Conservation (phyloP, 53 echinoderm and acorn worm species). For the Luidia sarsii region DNA sequence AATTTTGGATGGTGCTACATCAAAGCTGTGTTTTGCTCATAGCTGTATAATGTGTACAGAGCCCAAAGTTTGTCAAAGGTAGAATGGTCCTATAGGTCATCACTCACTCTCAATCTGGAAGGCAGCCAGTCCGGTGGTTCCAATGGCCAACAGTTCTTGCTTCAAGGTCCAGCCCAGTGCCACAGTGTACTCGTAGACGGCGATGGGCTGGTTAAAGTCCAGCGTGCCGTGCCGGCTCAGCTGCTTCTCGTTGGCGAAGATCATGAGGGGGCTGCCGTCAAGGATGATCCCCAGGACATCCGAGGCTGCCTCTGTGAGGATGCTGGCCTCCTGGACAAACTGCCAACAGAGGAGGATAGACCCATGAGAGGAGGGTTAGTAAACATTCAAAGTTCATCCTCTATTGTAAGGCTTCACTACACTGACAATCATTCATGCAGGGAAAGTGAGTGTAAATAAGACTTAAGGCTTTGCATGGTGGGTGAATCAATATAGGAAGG, state of each 20-base stretch:
- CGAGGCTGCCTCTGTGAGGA: conserved; percentile 18
- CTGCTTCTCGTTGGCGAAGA: conserved; percentile 41
- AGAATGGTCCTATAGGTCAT: no score
- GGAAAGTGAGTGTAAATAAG: no score
- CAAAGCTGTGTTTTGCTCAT: no score
- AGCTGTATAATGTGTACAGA: no score
- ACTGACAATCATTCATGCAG: background rate
- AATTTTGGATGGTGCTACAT: no score
- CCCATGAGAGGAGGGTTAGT: background rate
- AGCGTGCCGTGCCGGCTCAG: conserved; percentile 6
- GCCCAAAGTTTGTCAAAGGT: no score
- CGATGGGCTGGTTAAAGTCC: conserved; percentile 36
- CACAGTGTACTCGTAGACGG: conserved; percentile 30
- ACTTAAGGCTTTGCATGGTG: no score
- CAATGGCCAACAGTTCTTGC: conserved; percentile 16
- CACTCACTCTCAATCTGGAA: conserved; percentile 32
- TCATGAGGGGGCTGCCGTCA: conserved; percentile 14
- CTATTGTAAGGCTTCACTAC: background rate
- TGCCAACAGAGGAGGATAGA: background rate
- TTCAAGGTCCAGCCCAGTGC: conserved; percentile 28
- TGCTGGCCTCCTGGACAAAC: conserved; percentile 37
- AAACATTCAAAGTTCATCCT: background rate
- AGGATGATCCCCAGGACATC: conserved; percentile 20
- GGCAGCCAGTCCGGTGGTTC: conserved; percentile 5
- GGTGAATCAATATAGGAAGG: no score